Evolutionary conservation across 1,140 invertebrate genomes (phyloP).

Genomic region (Temnothorax nylanderi): DNA sequence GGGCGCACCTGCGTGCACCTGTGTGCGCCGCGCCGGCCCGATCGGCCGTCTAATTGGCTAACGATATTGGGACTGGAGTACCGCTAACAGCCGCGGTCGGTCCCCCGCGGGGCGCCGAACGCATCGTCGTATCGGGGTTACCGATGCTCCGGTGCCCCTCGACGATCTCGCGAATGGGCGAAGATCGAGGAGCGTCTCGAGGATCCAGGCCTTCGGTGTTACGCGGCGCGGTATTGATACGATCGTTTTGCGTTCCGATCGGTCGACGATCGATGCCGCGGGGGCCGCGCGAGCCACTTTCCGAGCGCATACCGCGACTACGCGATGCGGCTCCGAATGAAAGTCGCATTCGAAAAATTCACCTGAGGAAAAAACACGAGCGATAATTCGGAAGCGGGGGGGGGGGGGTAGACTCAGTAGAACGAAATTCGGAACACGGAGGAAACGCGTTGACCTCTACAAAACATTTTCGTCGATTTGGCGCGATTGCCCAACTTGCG

Average conservation of each 20-base stretch:
- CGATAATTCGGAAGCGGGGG: not conserved
- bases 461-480: not conserved
- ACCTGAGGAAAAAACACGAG: not conserved
- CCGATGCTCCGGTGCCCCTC: too few relatives aligned
- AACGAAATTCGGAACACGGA: not conserved
- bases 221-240: not conserved
- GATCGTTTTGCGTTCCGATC: constrained; percentile 43
- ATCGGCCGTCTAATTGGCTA: constrained; percentile 31
- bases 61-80: constrained; percentile 48
- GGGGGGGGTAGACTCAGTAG: too few relatives aligned
- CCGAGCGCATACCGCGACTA: constrained; percentile 10
- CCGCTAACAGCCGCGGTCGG: constrained; percentile 29
- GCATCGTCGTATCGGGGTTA: constrained; percentile 2
- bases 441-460: not conserved
- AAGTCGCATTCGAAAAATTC: constrained; percentile 23
- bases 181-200: not conserved
- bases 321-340: constrained; percentile 14
- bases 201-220: not conserved
- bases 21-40: not conserved
- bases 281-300: not conserved
- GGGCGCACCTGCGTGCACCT: constrained; percentile 34
- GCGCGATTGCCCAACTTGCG: not conserved
- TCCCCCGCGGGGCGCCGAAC: not conserved
- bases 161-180: not conserved
- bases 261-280: constrained; percentile 2